A percentile compares a stretch with the other conserved stretches of the same genome.
These are phyloP conservation scores for Hirtodrosophila alboralis DNA, from an alignment of 2,888 invertebrate genomes.

Conservation along the genomic window DNA sequence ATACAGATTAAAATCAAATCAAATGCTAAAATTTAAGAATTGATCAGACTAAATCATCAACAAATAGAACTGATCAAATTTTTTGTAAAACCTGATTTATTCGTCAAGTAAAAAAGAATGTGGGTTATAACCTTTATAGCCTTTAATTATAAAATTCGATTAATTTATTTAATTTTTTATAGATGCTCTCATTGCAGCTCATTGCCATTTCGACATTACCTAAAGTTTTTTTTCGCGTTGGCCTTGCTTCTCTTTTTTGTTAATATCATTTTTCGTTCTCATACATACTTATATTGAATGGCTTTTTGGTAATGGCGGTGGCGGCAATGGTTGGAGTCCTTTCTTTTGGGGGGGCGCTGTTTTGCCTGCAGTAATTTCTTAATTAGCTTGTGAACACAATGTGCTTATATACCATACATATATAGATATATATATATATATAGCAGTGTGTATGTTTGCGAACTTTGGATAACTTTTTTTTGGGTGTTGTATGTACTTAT, in stretches of 20 bases:
- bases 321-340: conserved; percentile 7
- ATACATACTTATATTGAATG: conserved; percentile 63
- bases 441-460: conserved; percentile 13
- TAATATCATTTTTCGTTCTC: conserved; percentile 66
- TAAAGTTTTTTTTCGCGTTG: background rate
- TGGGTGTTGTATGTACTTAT: conserved; percentile 15
- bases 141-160: no score
- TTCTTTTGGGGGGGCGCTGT: conserved; percentile 42
- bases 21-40: no score
- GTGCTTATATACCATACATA: conserved; percentile 62
- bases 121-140: no score
- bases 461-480: conserved; percentile 26
- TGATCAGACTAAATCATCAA: no score
- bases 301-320: conserved; percentile 62
- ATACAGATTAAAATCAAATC: no score
- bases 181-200: conserved; percentile 22
- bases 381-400: conserved; percentile 80
- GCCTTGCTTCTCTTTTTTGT: conserved; percentile 38
- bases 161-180: background rate
- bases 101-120: no score
- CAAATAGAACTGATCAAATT: no score
- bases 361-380: conserved; percentile 82
- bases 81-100: no score
- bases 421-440: conserved; percentile 10
- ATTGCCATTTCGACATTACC: conserved; percentile 30